Evolutionary conservation across 1,140 invertebrate genomes (phyloP), one percentile per base, ranked within the genome.

Genomic region (Penaeus japonicus): DNA sequence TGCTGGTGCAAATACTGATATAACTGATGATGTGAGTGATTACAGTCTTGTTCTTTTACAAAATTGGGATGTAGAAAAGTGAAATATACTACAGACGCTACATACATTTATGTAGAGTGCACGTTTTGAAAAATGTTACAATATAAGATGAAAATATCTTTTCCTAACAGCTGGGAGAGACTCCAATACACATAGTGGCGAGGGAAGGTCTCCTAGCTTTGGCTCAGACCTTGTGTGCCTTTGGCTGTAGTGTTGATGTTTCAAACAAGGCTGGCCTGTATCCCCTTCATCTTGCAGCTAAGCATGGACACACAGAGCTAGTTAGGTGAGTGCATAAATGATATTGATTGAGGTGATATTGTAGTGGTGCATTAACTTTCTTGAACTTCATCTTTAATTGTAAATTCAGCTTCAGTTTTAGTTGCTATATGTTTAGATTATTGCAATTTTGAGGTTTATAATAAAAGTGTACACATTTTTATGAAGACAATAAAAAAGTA

Each of bases 231-330:
- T 93, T 97, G 89, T 96, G 96, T 93, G 95, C 96, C 73, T 94
- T 95, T 89, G 96, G 95, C 4, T 96, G 96, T 92, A 94, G 94
- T 91, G 94, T 96, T 77, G 96, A 97, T 92, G 92, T 94, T 53
- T 92, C 94, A 12, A 96, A 96, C 91, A 93, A 94, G 91, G 93
- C 94, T 90, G 96, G 95, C 22, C 92, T 95, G 32, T 96, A 94
- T 91, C 95, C 96, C 1, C 92, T 97, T 32, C 96, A 97, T 91
- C 92, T 96, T 84, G 96, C 96, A 87, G 94, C 96, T 57, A 94
- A 95, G 91, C 93, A 95, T 91, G 96, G 96, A 12, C 94, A 96
- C 91, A 95, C 95, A 75, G 95, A 96, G 92, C 94, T 97, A 91
- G 95, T 96, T 32, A 94, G 95, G 93, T 93, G 91, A 57, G 87